phyloP scores from a whole-genome alignment of 2,797 vertebrate species.

The Hyperoplus immaculatus region DNA sequence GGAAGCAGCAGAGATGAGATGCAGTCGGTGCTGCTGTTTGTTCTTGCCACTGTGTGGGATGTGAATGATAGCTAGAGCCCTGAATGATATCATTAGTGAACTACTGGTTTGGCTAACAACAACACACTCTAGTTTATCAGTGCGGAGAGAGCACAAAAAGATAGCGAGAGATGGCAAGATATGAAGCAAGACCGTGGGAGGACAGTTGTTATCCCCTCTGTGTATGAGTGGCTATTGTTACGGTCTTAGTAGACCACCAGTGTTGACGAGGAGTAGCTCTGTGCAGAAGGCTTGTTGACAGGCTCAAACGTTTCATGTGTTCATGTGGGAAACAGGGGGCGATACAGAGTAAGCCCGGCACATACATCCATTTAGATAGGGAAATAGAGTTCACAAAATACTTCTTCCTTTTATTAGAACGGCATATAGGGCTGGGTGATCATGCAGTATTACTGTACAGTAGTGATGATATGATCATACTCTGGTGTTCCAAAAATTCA shows the following conservation, averaged over 20 bases:
- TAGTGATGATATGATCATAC: neutral
- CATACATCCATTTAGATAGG: conserved; percentile 22
- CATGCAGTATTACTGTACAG: neutral
- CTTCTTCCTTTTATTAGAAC: neutral
- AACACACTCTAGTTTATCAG: conserved; percentile 68
- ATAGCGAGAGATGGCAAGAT: conserved; percentile 56
- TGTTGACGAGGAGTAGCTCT: conserved; percentile 59
- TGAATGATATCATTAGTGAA: conserved; percentile 82
- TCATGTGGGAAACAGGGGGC: conserved; percentile 29
- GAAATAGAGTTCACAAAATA: neutral
- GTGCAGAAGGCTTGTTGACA: conserved; percentile 45
- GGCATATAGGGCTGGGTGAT: neutral
- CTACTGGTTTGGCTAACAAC: conserved; percentile 69
- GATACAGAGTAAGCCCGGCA: conserved; percentile 12
- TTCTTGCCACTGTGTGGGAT: conserved; percentile 76
- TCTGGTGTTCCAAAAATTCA: neutral
- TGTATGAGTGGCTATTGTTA: conserved; percentile 64
- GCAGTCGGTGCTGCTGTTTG: conserved; percentile 71
- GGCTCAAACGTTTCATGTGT: conserved; percentile 41
- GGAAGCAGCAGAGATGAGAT: conserved; percentile 71
- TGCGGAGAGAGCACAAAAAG: conserved; percentile 48
- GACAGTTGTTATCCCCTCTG: conserved; percentile 65
- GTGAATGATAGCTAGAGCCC: conserved; percentile 76
- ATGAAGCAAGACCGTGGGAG: conserved; percentile 53
- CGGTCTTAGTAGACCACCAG: conserved; percentile 60